phyloP scores from a whole-genome alignment of 2,888 invertebrate genomes.

The Habrosyne pyritoides region DNA sequence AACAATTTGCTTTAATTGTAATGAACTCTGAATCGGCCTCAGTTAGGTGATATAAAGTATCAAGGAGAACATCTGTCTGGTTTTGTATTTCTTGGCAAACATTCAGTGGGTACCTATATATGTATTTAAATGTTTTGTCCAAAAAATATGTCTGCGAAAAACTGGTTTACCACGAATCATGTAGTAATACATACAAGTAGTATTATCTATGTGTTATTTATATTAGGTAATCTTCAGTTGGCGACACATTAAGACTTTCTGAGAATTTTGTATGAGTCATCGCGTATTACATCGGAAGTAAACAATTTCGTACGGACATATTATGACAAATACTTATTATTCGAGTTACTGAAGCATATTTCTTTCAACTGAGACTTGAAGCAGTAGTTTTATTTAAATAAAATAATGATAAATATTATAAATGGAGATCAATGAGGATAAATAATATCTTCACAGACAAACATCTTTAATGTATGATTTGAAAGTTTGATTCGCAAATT shows the following conservation, averaged over 20 bases:
- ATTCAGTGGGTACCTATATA: not conserved
- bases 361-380: not conserved
- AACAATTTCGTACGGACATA: conserved; percentile 24
- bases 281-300: conserved; percentile 40
- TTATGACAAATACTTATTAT: conserved; percentile 19
- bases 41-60: conserved; percentile 21
- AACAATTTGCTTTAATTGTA: conserved; percentile 77
- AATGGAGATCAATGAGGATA: too few species aligned
- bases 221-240: conserved; percentile 46
- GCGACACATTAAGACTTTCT: conserved; percentile 40
- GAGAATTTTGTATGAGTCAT: conserved; percentile 61
- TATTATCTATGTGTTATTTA: conserved; percentile 16
- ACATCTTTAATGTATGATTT: too few species aligned
- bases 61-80: conserved; percentile 22
- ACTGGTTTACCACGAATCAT: conserved; percentile 6
- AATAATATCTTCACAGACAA: too few species aligned
- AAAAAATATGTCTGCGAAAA: conserved; percentile 11
- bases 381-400: too few species aligned
- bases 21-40: conserved; percentile 49
- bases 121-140: not conserved
- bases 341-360: conserved; percentile 1
- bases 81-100: not conserved
- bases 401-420: not conserved
- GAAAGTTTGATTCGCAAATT: too few species aligned
- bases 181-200: not conserved